Evolutionary conservation across 2,888 invertebrate genomes (phyloP), one percentile per base, ranked within the genome.

Genomic region (Drosophila limbata): DNA sequence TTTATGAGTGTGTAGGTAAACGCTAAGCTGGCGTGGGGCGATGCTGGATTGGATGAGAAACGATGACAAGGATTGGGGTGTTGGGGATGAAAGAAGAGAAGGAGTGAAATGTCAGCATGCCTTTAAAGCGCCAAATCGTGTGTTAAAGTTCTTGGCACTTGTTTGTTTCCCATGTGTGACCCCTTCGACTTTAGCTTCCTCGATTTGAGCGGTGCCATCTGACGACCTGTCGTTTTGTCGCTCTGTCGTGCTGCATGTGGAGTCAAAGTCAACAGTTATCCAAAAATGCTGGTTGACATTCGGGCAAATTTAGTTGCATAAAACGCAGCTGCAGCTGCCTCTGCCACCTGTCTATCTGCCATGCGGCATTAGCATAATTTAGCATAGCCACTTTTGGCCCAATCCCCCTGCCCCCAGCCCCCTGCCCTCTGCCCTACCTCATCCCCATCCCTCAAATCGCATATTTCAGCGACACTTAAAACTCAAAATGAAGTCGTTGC

Each of bases 301-400:
- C 84, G 84, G 81, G 79, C 84, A 86, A 81, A 84, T 80, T 77
- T 80, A 69, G 77, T 77, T 77, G 81, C 81, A 79, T 77, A 69
- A 80, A 71, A 50, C 79, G 65, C 81, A 73, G 77, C 73, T 64
- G 67, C 57, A 35, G 60, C 47, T 59, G 47, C 13, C 17, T 28
- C 17, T 19, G 25, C 25, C 35, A 33, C 45, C 48, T 52, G 52
- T 39, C 21, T 60, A 42, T 51, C 51, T 59, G 79, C 33, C 42
- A 50, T 35, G 74, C 78, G 86, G 76, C 78, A 90, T 88, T 90
- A 84, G 84, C 90, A 88, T 90, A 90, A 86, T 84, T 89, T 84
- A 75, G 84, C 88, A 82, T 31, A 55, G 57, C 51, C 51, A 35
- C 56, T 55, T 47, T 47, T 47, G 50, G 50, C 35, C 50, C 35